Evolutionary conservation across 2,888 invertebrate species (phyloP).

Genomic region (Artemia sinica): DNA sequence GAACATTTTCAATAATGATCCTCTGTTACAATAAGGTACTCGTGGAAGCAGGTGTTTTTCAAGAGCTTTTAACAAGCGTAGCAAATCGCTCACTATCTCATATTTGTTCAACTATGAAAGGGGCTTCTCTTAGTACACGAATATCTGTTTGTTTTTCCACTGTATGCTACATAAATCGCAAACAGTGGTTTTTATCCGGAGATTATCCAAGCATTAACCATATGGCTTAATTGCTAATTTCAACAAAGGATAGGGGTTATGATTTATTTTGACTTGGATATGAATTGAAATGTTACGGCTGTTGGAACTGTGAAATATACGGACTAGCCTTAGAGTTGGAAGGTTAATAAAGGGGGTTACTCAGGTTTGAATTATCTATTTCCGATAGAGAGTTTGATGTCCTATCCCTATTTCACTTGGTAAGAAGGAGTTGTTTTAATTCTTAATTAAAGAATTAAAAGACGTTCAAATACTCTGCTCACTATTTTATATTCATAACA

Average conservation of each 20-base stretch:
- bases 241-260: not conserved
- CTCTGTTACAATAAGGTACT: too few species aligned
- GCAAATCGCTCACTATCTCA: conserved; percentile 1
- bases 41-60: not conserved
- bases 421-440: too few species aligned
- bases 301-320: conserved; percentile 5
- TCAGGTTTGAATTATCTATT: too few species aligned
- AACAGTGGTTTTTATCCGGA: conserved; percentile 1
- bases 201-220: conserved; percentile 13
- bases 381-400: too few species aligned
- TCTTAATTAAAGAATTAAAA: too few species aligned
- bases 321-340: too few species aligned
- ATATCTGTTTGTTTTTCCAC: conserved; percentile 6
- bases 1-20: too few species aligned
- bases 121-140: conserved; percentile 8
- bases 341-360: too few species aligned
- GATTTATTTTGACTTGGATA: conserved; percentile 2
- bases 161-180: conserved; percentile 9
- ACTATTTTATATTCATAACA: too few species aligned
- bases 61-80: not conserved
- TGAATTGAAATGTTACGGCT: conserved; percentile 7
- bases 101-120: conserved; percentile 5
- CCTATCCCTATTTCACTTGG: too few species aligned
- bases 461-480: too few species aligned
- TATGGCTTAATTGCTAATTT: conserved; percentile 1